Conservation (phyloP, 2,797 vertebrate genomes). For the Catamblyrhynchus diadema region DNA sequence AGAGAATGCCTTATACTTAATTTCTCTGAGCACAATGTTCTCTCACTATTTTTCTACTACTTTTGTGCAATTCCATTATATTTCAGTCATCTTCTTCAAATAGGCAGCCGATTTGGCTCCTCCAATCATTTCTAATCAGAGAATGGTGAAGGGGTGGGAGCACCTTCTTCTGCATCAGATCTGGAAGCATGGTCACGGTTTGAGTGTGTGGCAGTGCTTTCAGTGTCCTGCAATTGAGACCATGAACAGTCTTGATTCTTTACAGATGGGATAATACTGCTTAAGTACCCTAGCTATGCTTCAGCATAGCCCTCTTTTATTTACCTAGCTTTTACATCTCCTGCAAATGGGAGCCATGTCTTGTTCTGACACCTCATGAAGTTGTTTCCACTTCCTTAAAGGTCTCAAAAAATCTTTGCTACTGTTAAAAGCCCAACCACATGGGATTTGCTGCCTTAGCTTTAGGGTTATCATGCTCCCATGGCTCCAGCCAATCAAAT, state of each 20-base stretch:
- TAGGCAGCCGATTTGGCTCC: neutral
- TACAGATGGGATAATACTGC: neutral
- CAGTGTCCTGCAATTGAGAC: neutral
- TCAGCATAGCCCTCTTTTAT: neutral
- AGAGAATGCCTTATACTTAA: neutral
- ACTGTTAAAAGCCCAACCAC: neutral
- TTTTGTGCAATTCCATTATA: neutral
- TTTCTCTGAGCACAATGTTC: neutral
- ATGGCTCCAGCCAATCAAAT: neutral
- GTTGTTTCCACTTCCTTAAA: neutral
- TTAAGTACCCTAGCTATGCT: neutral
- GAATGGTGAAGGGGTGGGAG: neutral
- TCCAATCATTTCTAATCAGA: neutral
- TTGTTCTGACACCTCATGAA: constrained; percentile 25
- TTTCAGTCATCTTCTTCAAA: neutral
- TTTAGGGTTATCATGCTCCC: neutral
- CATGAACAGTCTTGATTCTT: neutral
- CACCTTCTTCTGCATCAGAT: neutral
- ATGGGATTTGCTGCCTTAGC: neutral
- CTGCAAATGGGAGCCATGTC: neutral
- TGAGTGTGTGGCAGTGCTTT: neutral
- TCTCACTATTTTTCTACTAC: neutral
- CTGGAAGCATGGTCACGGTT: neutral
- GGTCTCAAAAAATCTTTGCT: neutral
- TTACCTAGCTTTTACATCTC: neutral